Base-by-base conservation (phyloP, 2,888 invertebrate species). In the Drosophila atripex region DNA sequence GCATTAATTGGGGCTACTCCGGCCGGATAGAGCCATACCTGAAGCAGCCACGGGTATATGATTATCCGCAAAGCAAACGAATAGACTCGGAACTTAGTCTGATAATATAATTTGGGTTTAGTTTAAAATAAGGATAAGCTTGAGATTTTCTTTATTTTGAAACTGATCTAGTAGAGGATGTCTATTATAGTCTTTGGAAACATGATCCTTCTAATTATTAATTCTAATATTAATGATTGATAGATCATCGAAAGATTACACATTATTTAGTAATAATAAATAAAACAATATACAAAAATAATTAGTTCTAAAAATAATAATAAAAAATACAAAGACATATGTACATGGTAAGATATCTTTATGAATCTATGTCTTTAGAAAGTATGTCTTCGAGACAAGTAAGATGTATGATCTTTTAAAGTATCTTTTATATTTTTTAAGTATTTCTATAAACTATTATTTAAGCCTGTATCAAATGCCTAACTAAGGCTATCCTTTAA, bases 1-100 rank as follows among this genome's bases (percentile, higher is more conserved):
- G 64, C 51, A 65, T 56, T 65, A 49, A 46, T 50, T 54, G 23
- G 38, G 69, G 59, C 69, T 50, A 66, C 53, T 64, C 45, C 45
- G 60, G 60, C 38, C 53, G 68, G 32, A 49, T 59, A 51, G 45
- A 54, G 45, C 45, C 60, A 57, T 61, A 61, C 60, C 60, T 57
- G 57, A n/a, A 30, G 47, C 60, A 25, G 39, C 47, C 47, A 21
- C 23, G 28, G 47, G 57, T 47, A 30, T 47, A 61, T 49, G 60
- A 57, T 54, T 54, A 54, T 54, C 23, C 54, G 28, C n/a, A 47
- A 47, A 41, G 23, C 47, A 57, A 61, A 23, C 47, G 30, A 61
- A 47, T 39, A 39, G 23, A 35, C 23, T 16, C 47, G 35, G 23
- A n/a, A n/a, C n/a, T n/a, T n/a, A n/a, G 30, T 1, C 16, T 16